A percentile compares a stretch with the other conserved stretches of the same genome.
phyloP scores from a whole-genome alignment of 2,113 vertebrate genomes.

The Xenopus tropicalis region UCB_Xtro_10.0 CM004449.2:101237501-101238000 shows the following conservation, averaged over 20 bases:
- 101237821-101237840: too few relatives aligned
- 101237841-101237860: too few relatives aligned
- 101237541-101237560: conserved; percentile 86
- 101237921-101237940: too few relatives aligned
- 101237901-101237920: too few relatives aligned
- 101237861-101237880: too few relatives aligned
- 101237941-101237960: too few relatives aligned
- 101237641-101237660: not conserved
- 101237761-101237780: conserved; percentile 86
- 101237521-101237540: conserved; percentile 88
- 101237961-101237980: too few relatives aligned
- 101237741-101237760: conserved; percentile 81
- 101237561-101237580: conserved; percentile 76
- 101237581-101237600: not conserved
- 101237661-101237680: conserved; percentile 50
- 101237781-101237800: conserved; percentile 70
- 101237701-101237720: conserved; percentile 75
- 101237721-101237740: conserved; percentile 58
- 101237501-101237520: conserved; percentile 88
- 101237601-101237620: too few relatives aligned
- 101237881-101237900: too few relatives aligned
- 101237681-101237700: conserved; percentile 85
- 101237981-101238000: too few relatives aligned
- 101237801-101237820: too few relatives aligned
- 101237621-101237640: too few relatives aligned